Evolutionary conservation across 1,140 invertebrate genomes (phyloP).

Genomic region (Drosophila pandora): DNA sequence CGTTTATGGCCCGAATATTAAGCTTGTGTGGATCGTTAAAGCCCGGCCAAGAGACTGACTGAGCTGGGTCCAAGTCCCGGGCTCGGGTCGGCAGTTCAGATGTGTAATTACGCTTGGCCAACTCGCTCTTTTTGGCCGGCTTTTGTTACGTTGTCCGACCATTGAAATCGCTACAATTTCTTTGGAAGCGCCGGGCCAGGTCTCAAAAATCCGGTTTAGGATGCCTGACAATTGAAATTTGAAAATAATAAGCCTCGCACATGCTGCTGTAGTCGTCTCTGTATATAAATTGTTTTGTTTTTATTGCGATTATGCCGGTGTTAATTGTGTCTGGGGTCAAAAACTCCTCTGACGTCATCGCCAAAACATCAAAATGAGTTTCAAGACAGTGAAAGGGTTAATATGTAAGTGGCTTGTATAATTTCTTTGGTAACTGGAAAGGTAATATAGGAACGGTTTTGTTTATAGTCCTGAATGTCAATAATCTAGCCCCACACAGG

Average conservation of each 20-base stretch:
- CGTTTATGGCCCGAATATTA: slow-evolving; percentile 20
- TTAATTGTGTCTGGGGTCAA: slow-evolving; percentile 72
- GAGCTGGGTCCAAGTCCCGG: slow-evolving; percentile 21
- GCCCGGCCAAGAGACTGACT: slow-evolving; percentile 6
- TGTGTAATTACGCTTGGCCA: slow-evolving; percentile 41
- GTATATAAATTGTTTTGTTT: slow-evolving; percentile 40
- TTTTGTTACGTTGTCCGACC: slow-evolving; percentile 36
- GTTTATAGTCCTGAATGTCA: not conserved
- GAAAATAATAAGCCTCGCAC: slow-evolving; percentile 52
- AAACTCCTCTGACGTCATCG: slow-evolving; percentile 63
- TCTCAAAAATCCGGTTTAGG: slow-evolving; percentile 54
- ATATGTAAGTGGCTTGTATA: slow-evolving; percentile 17
- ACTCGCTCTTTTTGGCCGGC: slow-evolving; percentile 21
- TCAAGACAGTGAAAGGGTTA: slow-evolving; percentile 53
- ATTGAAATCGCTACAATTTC: slow-evolving; percentile 55
- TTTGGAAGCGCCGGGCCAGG: slow-evolving; percentile 55
- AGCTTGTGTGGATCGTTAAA: slow-evolving; percentile 31
- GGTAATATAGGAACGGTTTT: slow-evolving; percentile 4
- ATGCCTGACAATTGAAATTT: slow-evolving; percentile 46
- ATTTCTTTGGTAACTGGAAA: slow-evolving; percentile 50
- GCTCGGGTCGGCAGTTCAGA: slow-evolving; percentile 26
- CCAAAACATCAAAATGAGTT: slow-evolving; percentile 18
- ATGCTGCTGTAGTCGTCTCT: slow-evolving; percentile 22
- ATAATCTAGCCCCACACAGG: slow-evolving; percentile 53
- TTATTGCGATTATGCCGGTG: slow-evolving; percentile 45